Evolutionary conservation across 2,888 invertebrate genomes (phyloP), one percentile per base, ranked within the genome.

Genomic region (Drosophila kanekoi): DNA sequence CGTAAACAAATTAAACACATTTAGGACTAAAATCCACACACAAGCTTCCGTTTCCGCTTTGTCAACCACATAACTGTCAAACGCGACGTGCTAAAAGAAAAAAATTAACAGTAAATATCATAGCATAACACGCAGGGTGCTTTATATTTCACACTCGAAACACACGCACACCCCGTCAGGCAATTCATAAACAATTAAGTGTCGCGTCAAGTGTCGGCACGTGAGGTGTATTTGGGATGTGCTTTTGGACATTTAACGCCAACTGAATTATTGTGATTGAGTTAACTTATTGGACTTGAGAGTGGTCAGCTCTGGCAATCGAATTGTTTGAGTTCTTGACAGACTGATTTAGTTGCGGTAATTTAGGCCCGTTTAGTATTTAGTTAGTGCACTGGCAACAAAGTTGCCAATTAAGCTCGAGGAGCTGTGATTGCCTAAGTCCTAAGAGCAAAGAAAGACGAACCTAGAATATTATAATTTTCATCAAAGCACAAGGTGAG

Each of bases 121-220:
- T 65, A 80, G 81, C 84, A 66, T 65, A 77, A 48, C 83, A 78
- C 65, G 45, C 75, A 78, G 77, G 72, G 72, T 72, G 77, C 70
- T 72, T 71, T 56, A 76, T 70, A 66, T 70, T 71, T 70, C 58
- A 41, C 64, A 59, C 77, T 38, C 53, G n/a, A 60, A 51, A 67
- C 52, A 33, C 64, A 49, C 35, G 28, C 51, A 54, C 48, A 48
- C 71, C 41, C 61, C 28, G 45, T 38, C 40, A 57, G 54, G 41
- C 79, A 74, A 83, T 88, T 72, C 86, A 86, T 88, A 83, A 86
- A 65, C 83, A 88, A 83, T 83, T 83, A 86, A 86, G 75, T 77
- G 64, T 37, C 79, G 67, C 66, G 68, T 75, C 28, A 62, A 63
- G 57, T 64, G 69, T 35, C 48, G 49, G 48, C 32, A 74, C 79